Conservation (phyloP, 1,140 invertebrate genomes). For the Brachionus calyciflorus region DNA sequence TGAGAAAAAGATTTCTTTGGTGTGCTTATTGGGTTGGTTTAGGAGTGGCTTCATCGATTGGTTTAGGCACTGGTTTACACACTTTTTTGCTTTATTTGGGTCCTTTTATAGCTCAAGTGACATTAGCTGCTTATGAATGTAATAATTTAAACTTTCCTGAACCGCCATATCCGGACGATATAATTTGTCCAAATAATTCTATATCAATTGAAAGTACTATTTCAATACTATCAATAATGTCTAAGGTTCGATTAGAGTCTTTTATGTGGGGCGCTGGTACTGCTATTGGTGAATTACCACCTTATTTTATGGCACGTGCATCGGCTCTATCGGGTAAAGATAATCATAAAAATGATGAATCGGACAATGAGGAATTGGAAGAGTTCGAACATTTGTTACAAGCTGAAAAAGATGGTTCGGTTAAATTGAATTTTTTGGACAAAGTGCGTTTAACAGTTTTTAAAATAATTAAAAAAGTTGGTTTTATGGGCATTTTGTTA, state of each 20-base stretch:
- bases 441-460: slow-evolving; percentile 81
- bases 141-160: slow-evolving; percentile 87
- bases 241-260: slow-evolving; percentile 90
- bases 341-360: slow-evolving; percentile 65
- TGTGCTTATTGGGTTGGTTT: slow-evolving; percentile 89
- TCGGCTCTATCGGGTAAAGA: slow-evolving; percentile 73
- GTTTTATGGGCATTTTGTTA: slow-evolving; percentile 92
- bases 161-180: slow-evolving; percentile 67
- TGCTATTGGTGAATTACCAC: slow-evolving; percentile 89
- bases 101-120: slow-evolving; percentile 74
- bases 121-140: slow-evolving; percentile 95
- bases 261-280: slow-evolving; percentile 97
- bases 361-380: slow-evolving; percentile 55
- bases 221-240: slow-evolving; percentile 75
- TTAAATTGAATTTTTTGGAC: slow-evolving; percentile 66
- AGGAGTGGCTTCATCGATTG: slow-evolving; percentile 91
- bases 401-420: neutral
- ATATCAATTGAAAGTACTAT: neutral
- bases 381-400: slow-evolving; percentile 53
- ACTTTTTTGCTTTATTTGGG: slow-evolving; percentile 89
- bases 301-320: slow-evolving; percentile 94
- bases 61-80: slow-evolving; percentile 93
- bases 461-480: slow-evolving; percentile 86
- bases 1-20: slow-evolving; percentile 67
- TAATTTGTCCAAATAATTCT: slow-evolving; percentile 45